Base-by-base conservation (phyloP, 2,113 vertebrate species). In the Rana temporaria region DNA sequence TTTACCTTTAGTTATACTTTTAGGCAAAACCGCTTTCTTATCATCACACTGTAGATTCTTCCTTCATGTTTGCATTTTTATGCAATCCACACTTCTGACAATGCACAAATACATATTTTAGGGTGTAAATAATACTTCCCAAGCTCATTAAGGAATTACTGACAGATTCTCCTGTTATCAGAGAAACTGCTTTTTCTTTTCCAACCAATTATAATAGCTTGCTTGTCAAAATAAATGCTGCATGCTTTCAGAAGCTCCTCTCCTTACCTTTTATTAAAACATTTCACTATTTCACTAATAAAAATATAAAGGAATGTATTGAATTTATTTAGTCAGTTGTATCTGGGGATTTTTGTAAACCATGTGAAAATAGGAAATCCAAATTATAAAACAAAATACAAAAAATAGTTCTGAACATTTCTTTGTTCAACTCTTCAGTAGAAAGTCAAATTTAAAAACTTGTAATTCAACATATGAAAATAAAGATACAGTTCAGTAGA, bases 121-220 rank as follows among this genome's bases (percentile, higher is more conserved):
- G 38, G 18, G 19, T 69, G 32, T 42, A 69, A 48, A 69, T 69
- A 52, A 42, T n/a, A 22, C 34, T n/a, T 69, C 38, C 20, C 38
- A n/a, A 69, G 34, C 67, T 69, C 67, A 69, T 69, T 69, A 69
- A 69, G 67, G 19, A 38, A 69, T 69, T 69, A n/a, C 34, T 69
- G 67, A 69, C 67, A 69, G 32, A 42, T 48, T 22, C 34, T 69
- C 11, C 34, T 42, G 26, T 48, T 48, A 52, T 69, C 67, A 20
- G n/a, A 69, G 30, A 52, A 69, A 69, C 38, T 38, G 32, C 66
- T 69, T 19, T 38, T 52, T 38, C 48, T n/a, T 42, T 69, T n/a
- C 9, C 12, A 69, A 69, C 67, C 67, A 69, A 69, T 69, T 69
- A 69, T 69, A 69, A 22, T 69, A 42, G 34, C 17, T 69, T 69